Percentiles rank a stretch among this genome's conserved stretches.
Evolutionary conservation across 2,888 invertebrate species (phyloP).

Genomic region (Lysandra coridon): DNA sequence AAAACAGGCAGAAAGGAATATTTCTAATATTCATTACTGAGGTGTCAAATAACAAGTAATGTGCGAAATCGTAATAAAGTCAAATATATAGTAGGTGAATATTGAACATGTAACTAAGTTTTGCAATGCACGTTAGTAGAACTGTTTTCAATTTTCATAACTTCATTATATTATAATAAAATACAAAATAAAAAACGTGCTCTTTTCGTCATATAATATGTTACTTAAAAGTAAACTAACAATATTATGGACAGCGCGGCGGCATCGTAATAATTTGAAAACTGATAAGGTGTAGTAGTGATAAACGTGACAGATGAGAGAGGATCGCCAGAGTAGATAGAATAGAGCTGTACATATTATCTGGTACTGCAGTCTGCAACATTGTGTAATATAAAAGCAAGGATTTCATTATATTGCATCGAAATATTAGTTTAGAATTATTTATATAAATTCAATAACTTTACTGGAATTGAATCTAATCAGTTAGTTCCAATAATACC

Average conservation of each 20-base stretch:
- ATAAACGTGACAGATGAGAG: neutral
- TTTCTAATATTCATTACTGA: too few relatives aligned
- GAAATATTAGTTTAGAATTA: neutral
- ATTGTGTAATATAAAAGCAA: neutral
- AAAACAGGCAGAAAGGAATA: too few relatives aligned
- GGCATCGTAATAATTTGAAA: neutral
- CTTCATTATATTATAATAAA: too few relatives aligned
- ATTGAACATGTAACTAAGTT: too few relatives aligned
- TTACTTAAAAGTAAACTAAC: neutral
- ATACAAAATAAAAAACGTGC: neutral
- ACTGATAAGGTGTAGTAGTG: conserved; percentile 2
- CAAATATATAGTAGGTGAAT: too few relatives aligned
- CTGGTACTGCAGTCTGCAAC: neutral
- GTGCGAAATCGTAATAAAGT: too few relatives aligned
- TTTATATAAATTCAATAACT: neutral
- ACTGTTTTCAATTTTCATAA: too few relatives aligned
- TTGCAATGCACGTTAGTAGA: too few relatives aligned
- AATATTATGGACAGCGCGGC: neutral
- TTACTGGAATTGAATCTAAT: too few relatives aligned
- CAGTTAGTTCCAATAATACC: too few relatives aligned
- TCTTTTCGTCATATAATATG: neutral
- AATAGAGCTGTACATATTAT: neutral
- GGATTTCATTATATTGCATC: neutral
- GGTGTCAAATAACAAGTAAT: too few relatives aligned
- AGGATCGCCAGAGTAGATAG: too few relatives aligned